These are phyloP conservation scores for Cyphomyrus discorhynchus DNA, from an alignment of 2,113 vertebrate species.

Conservation along the genomic window DNA sequence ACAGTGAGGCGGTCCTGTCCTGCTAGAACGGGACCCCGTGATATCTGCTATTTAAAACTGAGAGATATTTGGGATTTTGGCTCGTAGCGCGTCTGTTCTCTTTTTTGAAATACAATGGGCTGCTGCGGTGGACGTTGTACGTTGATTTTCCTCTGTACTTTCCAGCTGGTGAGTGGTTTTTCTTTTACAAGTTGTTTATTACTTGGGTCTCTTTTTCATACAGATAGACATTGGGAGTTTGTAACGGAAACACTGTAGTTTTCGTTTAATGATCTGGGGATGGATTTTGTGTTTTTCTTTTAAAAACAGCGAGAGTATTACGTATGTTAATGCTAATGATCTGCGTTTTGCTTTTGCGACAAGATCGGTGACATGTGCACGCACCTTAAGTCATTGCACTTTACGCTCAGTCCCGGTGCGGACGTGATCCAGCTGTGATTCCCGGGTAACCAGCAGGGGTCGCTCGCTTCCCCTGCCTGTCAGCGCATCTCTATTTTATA, in stretches of 20 bases:
- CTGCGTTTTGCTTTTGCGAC: background rate
- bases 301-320: background rate
- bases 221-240: background rate
- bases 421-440: background rate
- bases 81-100: constrained; percentile 22
- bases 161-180: constrained; percentile 76
- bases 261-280: background rate
- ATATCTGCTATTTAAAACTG: constrained; percentile 14
- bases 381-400: background rate
- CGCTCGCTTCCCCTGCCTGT: background rate
- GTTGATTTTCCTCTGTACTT: constrained; percentile 73
- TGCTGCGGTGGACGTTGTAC: constrained; percentile 80
- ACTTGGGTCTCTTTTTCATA: background rate
- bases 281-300: background rate
- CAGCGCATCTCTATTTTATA: background rate
- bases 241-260: background rate
- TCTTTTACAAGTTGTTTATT: background rate
- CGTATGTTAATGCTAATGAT: background rate
- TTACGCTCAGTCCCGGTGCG: background rate
- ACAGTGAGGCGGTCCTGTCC: constrained; percentile 12
- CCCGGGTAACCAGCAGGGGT: background rate
- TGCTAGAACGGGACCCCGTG: constrained; percentile 31
- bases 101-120: constrained; percentile 62
- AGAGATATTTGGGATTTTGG: background rate
- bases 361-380: background rate